Conservation (phyloP, 2,888 invertebrate species). For the Gryllus longicercus region DNA sequence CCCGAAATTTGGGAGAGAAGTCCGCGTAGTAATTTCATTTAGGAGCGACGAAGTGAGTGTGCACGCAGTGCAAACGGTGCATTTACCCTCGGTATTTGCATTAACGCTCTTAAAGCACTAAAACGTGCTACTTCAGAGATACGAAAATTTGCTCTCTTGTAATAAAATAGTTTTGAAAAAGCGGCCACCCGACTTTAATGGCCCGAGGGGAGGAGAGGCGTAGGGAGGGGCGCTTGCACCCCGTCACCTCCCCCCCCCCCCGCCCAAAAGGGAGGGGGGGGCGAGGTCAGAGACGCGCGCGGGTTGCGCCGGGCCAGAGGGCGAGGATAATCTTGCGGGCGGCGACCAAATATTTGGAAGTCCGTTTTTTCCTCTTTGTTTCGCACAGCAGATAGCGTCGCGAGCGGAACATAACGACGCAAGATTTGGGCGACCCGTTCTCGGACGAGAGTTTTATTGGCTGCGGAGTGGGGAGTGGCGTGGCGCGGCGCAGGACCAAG, state of each 20-base stretch:
- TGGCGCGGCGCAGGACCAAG: too few species aligned
- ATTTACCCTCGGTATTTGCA: background rate
- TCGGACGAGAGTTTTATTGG: background rate
- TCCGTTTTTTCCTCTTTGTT: background rate
- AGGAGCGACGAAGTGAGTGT: background rate
- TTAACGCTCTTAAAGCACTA: slow-evolving; percentile 17
- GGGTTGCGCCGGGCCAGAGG: too few species aligned
- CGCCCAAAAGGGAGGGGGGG: too few species aligned
- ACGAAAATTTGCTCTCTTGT: slow-evolving; percentile 17
- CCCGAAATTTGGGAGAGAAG: background rate
- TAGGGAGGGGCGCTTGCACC: too few species aligned
- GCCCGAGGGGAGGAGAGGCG: too few species aligned
- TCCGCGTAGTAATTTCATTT: background rate
- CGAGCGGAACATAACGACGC: background rate
- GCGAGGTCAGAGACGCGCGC: too few species aligned
- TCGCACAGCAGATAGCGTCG: background rate
- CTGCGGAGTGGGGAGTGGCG: background rate
- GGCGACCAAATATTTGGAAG: background rate
- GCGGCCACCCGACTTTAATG: background rate
- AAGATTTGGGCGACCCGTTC: background rate
- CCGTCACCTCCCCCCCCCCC: too few species aligned
- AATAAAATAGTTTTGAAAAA: slow-evolving; percentile 7
- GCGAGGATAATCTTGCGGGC: background rate
- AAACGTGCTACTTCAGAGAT: slow-evolving; percentile 17
- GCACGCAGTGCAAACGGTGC: background rate